A percentile compares a stretch with the other conserved stretches of the same genome.
These are phyloP conservation scores for Mormyrus lacerda DNA, from an alignment of 2,113 vertebrate species.

Conservation along the genomic window DNA sequence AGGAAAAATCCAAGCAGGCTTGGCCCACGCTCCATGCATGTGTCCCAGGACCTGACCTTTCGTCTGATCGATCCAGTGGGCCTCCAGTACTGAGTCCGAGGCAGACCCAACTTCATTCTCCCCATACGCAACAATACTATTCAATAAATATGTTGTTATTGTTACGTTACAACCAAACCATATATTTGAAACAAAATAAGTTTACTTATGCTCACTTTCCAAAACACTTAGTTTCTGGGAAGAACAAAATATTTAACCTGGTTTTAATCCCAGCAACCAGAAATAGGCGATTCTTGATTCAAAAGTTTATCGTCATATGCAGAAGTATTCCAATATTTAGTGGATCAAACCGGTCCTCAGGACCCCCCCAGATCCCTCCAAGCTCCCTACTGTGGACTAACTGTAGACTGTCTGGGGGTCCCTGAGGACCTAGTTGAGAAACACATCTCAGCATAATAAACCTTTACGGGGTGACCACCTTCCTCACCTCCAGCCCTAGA, in stretches of 20 bases:
- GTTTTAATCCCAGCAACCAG: background rate
- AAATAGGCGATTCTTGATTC: background rate
- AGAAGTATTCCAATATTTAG: background rate
- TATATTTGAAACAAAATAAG: background rate
- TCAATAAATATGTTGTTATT: background rate
- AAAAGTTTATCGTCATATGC: background rate
- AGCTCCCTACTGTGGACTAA: background rate
- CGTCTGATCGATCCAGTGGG: background rate
- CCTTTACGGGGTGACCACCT: background rate
- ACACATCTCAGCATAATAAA: background rate
- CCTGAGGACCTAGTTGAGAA: background rate
- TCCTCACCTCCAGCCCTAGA: background rate
- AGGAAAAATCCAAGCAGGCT: constrained; percentile 2
- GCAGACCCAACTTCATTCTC: background rate
- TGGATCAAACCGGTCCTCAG: background rate
- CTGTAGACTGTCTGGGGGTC: background rate
- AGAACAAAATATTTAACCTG: background rate
- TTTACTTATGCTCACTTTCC: background rate
- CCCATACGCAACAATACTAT: background rate
- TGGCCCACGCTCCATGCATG: background rate
- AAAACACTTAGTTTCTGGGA: background rate
- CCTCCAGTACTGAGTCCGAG: background rate
- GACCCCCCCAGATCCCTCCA: background rate
- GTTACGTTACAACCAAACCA: background rate
- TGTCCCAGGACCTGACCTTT: constrained; percentile 14